These are phyloP conservation scores for Dasysyrphus albostriatus DNA, from an alignment of 2,888 invertebrate genomes.

Conservation along the genomic window DNA sequence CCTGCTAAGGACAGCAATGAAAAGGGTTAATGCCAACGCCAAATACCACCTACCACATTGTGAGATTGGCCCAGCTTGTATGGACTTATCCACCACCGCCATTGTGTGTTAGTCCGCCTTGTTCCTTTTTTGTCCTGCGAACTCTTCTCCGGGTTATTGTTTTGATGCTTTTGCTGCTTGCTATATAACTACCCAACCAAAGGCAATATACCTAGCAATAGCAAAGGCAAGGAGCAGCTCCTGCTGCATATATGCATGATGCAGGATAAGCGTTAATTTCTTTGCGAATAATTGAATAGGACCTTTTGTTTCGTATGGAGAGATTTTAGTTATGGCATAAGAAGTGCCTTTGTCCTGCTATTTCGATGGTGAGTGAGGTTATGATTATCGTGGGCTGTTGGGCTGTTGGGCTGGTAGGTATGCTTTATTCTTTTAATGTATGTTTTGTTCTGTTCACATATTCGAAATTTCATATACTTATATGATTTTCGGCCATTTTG, in stretches of 20 bases:
- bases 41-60: conserved; percentile 81
- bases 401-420: conserved; percentile 30
- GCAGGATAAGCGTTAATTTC: conserved; percentile 76
- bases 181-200: conserved; percentile 20
- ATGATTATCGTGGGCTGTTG: conserved; percentile 55
- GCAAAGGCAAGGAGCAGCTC: conserved; percentile 38
- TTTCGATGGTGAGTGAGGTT: conserved; percentile 54
- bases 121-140: conserved; percentile 72
- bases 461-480: background rate
- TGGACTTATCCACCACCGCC: conserved; percentile 53
- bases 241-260: conserved; percentile 75
- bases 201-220: conserved; percentile 3
- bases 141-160: conserved; percentile 71
- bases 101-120: conserved; percentile 73
- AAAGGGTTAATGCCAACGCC: conserved; percentile 81
- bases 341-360: conserved; percentile 74
- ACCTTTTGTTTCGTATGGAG: conserved; percentile 73
- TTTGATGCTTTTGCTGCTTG: conserved; percentile 49
- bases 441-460: conserved; percentile 24
- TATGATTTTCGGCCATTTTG: conserved; percentile 69
- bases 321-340: conserved; percentile 74
- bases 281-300: conserved; percentile 76
- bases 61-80: conserved; percentile 75
- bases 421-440: conserved; percentile 53
- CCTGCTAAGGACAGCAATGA: conserved; percentile 73